Conservation (phyloP, 2,888 invertebrate species). For the Xanthostigma xanthostigma region DNA sequence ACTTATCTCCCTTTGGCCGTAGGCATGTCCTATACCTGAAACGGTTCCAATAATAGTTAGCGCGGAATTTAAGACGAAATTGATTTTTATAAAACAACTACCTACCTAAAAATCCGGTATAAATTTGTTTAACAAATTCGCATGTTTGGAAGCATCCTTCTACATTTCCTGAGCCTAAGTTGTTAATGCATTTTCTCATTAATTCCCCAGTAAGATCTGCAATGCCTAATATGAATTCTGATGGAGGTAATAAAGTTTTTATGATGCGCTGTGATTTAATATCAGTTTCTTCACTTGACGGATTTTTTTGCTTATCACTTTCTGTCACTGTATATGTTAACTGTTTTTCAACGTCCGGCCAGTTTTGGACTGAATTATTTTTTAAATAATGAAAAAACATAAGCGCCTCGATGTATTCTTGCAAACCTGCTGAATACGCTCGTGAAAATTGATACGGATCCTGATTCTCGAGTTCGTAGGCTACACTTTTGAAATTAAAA, state of each 20-base stretch:
- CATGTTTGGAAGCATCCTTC: conserved; percentile 56
- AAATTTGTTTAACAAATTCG: conserved; percentile 51
- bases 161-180: conserved; percentile 59
- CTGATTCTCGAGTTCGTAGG: conserved; percentile 52
- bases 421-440: conserved; percentile 50
- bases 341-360: conserved; percentile 38
- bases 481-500: conserved; percentile 49
- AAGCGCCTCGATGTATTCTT: conserved; percentile 78
- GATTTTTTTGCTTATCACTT: conserved; percentile 8
- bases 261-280: conserved; percentile 11
- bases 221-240: conserved; percentile 58
- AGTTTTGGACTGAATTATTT: conserved; percentile 40
- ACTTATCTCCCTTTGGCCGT: conserved; percentile 43
- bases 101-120: conserved; percentile 44
- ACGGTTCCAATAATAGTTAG: conserved; percentile 20
- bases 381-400: conserved; percentile 60
- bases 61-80: not conserved
- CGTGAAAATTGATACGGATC: conserved; percentile 54
- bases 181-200: conserved; percentile 78
- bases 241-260: conserved; percentile 26
- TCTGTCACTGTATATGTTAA: conserved; percentile 29
- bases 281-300: conserved; percentile 8
- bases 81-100: not conserved
- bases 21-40: conserved; percentile 31
- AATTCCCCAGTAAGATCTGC: conserved; percentile 82